Evolutionary conservation across 2,113 vertebrate species (phyloP), one percentile per base, ranked within the genome.

Genomic region (Paracanthobrama guichenoti): DNA sequence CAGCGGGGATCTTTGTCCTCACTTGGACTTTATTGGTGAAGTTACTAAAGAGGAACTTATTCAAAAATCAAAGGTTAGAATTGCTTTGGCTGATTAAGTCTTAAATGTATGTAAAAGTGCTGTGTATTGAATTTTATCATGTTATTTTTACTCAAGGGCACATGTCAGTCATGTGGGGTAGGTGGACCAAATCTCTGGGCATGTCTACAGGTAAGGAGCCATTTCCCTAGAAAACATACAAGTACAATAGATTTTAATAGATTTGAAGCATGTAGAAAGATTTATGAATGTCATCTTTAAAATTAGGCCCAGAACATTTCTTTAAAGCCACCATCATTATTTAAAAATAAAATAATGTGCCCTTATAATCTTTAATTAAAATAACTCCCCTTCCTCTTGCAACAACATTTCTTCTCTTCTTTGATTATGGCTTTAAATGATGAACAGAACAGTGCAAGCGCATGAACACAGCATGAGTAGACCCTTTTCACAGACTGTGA

Each of bases 111-210:
- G n/a, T 28, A 12, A 48, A 2, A 46, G 42, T 26, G 2, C 9
- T 48, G 20, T 53, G 9, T 35, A 55, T n/a, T 71, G 28, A 42
- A 53, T 39, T 31, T 11, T 10, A 24, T 55, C 5, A 7, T 16
- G 18, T 46, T 71, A 6, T 6, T 79, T 77, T 55, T n/a, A 42
- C 60, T 90, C 5, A 88, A 99, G 98, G 98, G 97, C 53, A 95
- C 96, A 60, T 99, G 98, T 90, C 97, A 99, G 90, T 97, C 98
- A 0, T 99, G 98, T 86, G 97, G 96, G 62, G 97, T 96, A 3
- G 94, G 93, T 57, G 98, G 98, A 85, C 97, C 97, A 53, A 99
- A 99, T 91, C 95, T 99, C 44, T 99, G 98, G 98, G 98, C 98
- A 82, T 99, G 98, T 94, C 95, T 99, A 74, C 97, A 99, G 97